Base-by-base conservation (phyloP, 2,797 vertebrate genomes). In the Cygnus olor region DNA sequence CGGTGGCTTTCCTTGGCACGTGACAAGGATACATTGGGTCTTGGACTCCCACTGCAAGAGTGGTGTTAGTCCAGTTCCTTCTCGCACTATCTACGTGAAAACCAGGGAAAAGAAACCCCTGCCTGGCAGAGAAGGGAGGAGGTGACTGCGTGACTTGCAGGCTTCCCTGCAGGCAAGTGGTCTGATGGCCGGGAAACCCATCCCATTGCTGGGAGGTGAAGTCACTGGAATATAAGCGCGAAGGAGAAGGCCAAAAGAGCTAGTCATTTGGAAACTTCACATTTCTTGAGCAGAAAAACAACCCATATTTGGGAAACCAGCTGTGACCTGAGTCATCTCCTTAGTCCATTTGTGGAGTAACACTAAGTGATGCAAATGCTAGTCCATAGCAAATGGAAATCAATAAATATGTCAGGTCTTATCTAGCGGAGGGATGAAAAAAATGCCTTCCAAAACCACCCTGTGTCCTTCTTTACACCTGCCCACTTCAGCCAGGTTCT, bases 291-390 rank as follows among this genome's bases (percentile, higher is more conserved):
- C 42, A 68, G 56, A 71, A 85, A n/a, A 61, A 66, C 42, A 91
- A 70, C 47, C 34, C 38, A 2, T 72, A 47, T 94, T 96, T 94
- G 89, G 89, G 91, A 96, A 94, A 92, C 49, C 85, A 85, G 63
- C 90, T 81, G 94, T 42, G 87, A 90, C n/a, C 87, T 94, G 94
- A 96, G 85, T 95, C 95, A 96, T 93, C 90, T 79, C 84, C 81
- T 80, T 60, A 0, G 70, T 91, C 92, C 89, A 91, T 95, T 91
- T 95, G 93, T 61, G 65, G 93, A 83, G 42, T 68, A 83, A 83
- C 38, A 49, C 60, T 53, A 89, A 95, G 92, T 68, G 76, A 89
- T 93, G 90, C 76, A 89, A 92, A 93, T 24, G 80, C 82, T 69
- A 38, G 73, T 51, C 73, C 53, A 21, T 53, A 66, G 63, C 80